Conservation (phyloP, 1,140 invertebrate species). For the Drosophila elegans region DNA sequence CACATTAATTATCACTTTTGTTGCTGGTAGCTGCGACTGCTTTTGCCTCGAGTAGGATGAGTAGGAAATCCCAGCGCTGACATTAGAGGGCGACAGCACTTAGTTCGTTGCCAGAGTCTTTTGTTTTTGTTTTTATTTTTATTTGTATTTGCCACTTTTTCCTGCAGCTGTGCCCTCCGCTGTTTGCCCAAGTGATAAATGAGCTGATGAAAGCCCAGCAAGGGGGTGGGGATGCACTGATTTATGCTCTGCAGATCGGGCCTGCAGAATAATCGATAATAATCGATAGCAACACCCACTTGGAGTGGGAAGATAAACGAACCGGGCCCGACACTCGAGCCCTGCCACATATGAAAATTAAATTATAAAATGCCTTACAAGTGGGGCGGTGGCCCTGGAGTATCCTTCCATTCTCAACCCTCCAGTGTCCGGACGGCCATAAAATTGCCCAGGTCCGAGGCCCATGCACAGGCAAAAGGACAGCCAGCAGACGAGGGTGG, state of each 20-base stretch:
- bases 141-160: constrained; percentile 11
- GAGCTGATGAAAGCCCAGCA: constrained; percentile 68
- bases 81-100: constrained; percentile 65
- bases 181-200: constrained; percentile 71
- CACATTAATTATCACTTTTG: constrained; percentile 83
- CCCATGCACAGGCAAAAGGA: constrained; percentile 26
- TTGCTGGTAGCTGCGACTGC: constrained; percentile 47
- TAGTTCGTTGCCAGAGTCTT: constrained; percentile 73
- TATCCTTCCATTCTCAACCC: constrained; percentile 26
- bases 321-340: constrained; percentile 8
- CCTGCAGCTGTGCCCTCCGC: constrained; percentile 15
- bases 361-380: constrained; percentile 82
- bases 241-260: constrained; percentile 57
- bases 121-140: constrained; percentile 56
- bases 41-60: constrained; percentile 6
- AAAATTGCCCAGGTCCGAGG: constrained; percentile 54
- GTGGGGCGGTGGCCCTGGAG: constrained; percentile 54
- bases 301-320: constrained; percentile 42
- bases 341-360: constrained; percentile 72
- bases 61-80: constrained; percentile 41
- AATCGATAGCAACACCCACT: constrained; percentile 78
- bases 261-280: constrained; percentile 76
- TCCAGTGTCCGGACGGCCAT: constrained; percentile 37
- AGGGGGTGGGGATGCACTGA: constrained; percentile 35
- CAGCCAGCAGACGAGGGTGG: constrained; percentile 69